A percentile compares a stretch with the other conserved stretches of the same genome.
Conservation (phyloP, 1,140 invertebrate genomes). For the Drosophila elegans region DNA sequence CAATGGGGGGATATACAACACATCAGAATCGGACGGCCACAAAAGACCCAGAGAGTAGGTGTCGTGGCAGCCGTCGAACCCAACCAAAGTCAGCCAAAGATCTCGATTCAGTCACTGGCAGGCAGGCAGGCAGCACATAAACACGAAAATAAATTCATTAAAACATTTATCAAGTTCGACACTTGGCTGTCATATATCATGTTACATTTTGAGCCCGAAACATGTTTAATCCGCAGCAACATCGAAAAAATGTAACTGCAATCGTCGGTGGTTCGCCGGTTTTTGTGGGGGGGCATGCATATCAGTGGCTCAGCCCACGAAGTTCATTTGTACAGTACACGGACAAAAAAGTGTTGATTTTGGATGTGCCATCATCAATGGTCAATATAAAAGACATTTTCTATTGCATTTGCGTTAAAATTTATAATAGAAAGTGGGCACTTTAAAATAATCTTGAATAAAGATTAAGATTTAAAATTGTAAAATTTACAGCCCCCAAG, state of each 20-base stretch:
- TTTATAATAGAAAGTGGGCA: neutral
- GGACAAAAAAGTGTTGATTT: neutral
- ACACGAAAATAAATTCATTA: constrained; percentile 82
- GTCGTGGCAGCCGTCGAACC: constrained; percentile 12
- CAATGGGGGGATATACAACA: neutral
- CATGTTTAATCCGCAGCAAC: constrained; percentile 75
- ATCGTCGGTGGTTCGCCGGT: constrained; percentile 4
- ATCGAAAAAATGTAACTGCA: constrained; percentile 48
- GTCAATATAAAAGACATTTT: neutral
- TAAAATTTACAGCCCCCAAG: neutral
- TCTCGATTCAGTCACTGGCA: constrained; percentile 32
- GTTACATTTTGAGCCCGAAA: constrained; percentile 72
- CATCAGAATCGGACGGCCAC: constrained; percentile 17
- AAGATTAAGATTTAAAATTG: neutral
- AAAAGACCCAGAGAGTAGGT: constrained; percentile 39
- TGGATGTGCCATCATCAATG: neutral
- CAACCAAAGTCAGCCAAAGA: constrained; percentile 27
- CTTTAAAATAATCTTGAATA: neutral
- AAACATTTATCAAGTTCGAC: constrained; percentile 83
- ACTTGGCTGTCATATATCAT: constrained; percentile 81
- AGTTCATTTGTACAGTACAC: constrained; percentile 5
- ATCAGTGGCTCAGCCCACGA: constrained; percentile 1
- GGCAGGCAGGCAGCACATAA: constrained; percentile 57
- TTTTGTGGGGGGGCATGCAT: neutral
- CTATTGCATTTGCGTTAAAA: neutral